Percentiles rank a stretch among this genome's conserved stretches.
These are phyloP conservation scores for Diadema setosum DNA, from an alignment of 35 echinoderm and acorn worm genomes.

Conservation along the genomic window DNA sequence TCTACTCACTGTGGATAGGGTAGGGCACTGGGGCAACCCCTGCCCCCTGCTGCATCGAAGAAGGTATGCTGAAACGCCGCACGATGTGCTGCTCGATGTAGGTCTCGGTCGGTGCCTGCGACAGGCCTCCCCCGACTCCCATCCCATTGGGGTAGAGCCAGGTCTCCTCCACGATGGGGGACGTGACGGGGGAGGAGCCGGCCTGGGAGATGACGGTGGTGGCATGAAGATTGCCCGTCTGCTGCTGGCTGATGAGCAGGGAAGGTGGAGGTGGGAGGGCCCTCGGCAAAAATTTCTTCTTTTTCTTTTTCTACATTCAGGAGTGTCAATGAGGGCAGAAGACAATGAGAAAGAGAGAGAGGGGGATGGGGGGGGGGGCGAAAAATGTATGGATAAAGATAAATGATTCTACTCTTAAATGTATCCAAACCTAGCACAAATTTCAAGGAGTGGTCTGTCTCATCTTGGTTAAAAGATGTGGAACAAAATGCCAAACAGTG, in stretches of 20 bases:
- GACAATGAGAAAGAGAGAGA: too few species aligned
- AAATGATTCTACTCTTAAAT: too few species aligned
- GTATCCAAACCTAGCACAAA: too few species aligned
- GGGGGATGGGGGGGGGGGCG: too few species aligned
- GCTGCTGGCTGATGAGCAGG: not conserved
- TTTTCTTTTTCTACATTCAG: conserved; percentile 58
- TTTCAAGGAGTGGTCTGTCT: too few species aligned
- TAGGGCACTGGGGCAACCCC: not conserved
- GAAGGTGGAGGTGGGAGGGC: not conserved
- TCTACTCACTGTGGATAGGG: not conserved
- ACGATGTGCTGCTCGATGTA: conserved; percentile 94
- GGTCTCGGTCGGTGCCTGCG: conserved; percentile 67
- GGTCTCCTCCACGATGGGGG: conserved; percentile 17
- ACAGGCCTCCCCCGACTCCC: conserved; percentile 2
- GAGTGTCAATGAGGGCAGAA: too few species aligned
- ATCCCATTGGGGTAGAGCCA: conserved; percentile 21
- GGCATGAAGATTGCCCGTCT: not conserved
- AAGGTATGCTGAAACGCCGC: conserved; percentile 65
- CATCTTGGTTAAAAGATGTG: too few species aligned
- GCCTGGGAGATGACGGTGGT: not conserved
- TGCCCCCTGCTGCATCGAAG: not conserved
- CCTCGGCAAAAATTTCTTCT: not conserved
- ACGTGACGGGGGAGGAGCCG: not conserved
- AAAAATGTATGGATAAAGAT: too few species aligned
- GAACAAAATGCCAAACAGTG: too few species aligned